A percentile compares a stretch with the other conserved stretches of the same genome.
phyloP scores from a whole-genome alignment of 1,140 invertebrate genomes.

The Ostrea edulis region DNA sequence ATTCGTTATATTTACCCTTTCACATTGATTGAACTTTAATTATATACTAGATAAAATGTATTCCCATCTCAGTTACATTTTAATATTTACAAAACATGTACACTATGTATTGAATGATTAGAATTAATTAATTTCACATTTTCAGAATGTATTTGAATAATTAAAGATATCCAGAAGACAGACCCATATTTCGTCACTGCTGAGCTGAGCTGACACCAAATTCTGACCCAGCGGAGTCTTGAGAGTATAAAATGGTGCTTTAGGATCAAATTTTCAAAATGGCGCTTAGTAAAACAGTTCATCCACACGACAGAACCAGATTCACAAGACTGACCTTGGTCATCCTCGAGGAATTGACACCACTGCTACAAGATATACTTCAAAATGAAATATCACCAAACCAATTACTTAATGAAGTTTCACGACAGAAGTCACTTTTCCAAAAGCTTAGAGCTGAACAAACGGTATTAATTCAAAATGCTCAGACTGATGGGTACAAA shows the following conservation, averaged over 20 bases:
- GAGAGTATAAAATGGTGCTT: not conserved
- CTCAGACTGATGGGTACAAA: not conserved
- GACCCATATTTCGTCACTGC: too few species aligned
- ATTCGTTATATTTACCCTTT: too few species aligned
- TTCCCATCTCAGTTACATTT: too few species aligned
- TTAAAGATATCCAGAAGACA: too few species aligned
- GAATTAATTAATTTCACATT: too few species aligned
- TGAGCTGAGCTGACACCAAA: too few species aligned
- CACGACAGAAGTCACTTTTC: not conserved
- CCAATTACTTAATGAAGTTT: not conserved
- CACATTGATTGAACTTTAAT: too few species aligned
- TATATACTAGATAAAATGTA: too few species aligned
- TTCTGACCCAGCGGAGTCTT: too few species aligned
- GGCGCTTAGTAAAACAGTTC: not conserved
- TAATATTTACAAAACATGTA: too few species aligned
- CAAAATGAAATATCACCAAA: not conserved
- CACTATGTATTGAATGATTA: too few species aligned
- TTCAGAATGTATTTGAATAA: too few species aligned
- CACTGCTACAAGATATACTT: not conserved
- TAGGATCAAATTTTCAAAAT: not conserved
- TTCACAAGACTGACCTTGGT: not conserved
- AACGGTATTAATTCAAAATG: not conserved
- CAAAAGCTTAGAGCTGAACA: not conserved
- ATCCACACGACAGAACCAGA: not conserved
- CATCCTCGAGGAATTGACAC: not conserved